Percentiles rank a stretch among this genome's conserved stretches.
These are phyloP conservation scores for Drosophila mimetica DNA, from an alignment of 2,888 invertebrate species.

Conservation along the genomic window DNA sequence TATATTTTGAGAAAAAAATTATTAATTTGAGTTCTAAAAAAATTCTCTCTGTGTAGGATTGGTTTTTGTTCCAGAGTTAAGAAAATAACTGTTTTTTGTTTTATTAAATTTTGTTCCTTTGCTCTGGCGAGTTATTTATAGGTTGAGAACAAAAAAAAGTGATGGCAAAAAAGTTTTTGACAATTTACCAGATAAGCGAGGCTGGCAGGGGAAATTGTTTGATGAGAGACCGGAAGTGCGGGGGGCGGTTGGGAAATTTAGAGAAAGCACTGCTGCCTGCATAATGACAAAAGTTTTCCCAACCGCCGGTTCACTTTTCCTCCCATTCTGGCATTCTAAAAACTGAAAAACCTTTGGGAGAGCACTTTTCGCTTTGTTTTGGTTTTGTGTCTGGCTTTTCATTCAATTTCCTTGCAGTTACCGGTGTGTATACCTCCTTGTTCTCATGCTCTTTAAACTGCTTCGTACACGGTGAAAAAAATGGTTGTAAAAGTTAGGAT, in stretches of 20 bases:
- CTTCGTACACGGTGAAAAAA: background rate
- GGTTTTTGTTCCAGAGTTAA: background rate
- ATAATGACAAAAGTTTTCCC: conserved; percentile 38
- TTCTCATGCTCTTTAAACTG: background rate
- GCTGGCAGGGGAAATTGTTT: conserved; percentile 4
- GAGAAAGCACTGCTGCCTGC: conserved; percentile 22
- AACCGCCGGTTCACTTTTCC: conserved; percentile 9
- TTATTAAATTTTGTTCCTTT: conserved; percentile 54
- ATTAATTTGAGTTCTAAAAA: no score
- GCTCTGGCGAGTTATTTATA: conserved; percentile 33
- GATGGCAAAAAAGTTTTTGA: conserved; percentile 39
- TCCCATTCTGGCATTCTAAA: conserved; percentile 1
- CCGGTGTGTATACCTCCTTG: conserved; percentile 26
- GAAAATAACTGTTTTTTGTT: conserved; percentile 47
- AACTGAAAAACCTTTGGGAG: conserved; percentile 11
- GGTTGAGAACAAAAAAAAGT: conserved; percentile 7
- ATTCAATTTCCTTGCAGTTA: conserved; percentile 55
- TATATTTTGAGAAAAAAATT: no score
- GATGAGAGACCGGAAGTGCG: conserved; percentile 1
- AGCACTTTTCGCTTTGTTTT: conserved; percentile 19
- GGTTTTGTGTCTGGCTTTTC: conserved; percentile 35
- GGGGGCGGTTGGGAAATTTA: conserved; percentile 6
- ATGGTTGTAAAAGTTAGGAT: background rate
- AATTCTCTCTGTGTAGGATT: no score
- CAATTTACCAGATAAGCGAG: conserved; percentile 33